phyloP scores from a whole-genome alignment of 2,797 vertebrate genomes.

The Liasis olivaceus region DNA sequence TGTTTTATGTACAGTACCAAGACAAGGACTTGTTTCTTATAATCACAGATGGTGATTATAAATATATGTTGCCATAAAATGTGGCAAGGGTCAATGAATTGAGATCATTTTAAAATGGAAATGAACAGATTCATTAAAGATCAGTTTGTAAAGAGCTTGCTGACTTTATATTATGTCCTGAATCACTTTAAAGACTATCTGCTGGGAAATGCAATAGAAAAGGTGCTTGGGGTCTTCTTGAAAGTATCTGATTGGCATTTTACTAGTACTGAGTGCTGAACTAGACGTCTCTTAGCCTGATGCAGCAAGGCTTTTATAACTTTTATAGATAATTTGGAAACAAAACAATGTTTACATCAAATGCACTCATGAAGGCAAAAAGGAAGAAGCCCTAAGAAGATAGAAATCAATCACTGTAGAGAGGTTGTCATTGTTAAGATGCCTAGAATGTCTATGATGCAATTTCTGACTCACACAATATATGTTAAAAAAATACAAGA shows the following conservation, averaged over 20 bases:
- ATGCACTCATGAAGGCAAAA: not conserved
- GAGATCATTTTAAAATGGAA: not conserved
- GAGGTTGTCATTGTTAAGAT: not conserved
- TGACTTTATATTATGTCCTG: not conserved
- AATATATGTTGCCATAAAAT: not conserved
- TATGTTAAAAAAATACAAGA: not conserved
- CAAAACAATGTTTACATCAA: not conserved
- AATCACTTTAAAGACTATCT: not conserved
- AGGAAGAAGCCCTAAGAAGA: not conserved
- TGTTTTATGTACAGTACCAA: not conserved
- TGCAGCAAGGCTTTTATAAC: not conserved
- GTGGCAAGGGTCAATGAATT: not conserved
- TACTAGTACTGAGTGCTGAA: not conserved
- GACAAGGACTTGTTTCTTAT: not conserved
- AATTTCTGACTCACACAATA: not conserved
- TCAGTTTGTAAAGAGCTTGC: not conserved
- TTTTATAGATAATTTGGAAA: not conserved
- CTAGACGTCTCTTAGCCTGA: not conserved
- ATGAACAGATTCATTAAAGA: not conserved
- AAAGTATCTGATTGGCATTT: not conserved
- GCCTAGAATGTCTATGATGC: not conserved
- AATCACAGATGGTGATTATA: not conserved
- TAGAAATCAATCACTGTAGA: not conserved
- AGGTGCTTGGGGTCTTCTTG: not conserved
- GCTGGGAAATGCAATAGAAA: not conserved